Percentiles rank a stretch among this genome's conserved stretches.
These are phyloP conservation scores for Acropora yongei DNA, from an alignment of 64 coral and sea anemone species.

Conservation along the genomic window DNA sequence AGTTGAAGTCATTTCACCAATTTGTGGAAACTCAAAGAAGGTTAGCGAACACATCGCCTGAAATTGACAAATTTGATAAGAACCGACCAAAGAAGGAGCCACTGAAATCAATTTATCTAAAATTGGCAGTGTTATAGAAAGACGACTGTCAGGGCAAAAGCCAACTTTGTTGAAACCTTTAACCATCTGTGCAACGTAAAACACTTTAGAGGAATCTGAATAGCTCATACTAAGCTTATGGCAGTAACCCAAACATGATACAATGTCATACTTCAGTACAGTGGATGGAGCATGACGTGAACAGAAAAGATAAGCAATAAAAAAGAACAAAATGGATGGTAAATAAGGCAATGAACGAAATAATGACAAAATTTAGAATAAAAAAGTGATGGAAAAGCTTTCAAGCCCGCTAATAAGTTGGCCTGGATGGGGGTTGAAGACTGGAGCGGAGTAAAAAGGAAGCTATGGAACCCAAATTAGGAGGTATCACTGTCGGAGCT, in stretches of 20 bases:
- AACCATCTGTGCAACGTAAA: conserved; percentile 32
- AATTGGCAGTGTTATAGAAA: conserved; percentile 67
- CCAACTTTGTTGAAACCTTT: conserved; percentile 63
- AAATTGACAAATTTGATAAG: conserved; percentile 67
- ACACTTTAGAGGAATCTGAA: conserved; percentile 48
- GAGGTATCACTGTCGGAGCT: conserved; percentile 46
- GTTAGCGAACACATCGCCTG: conserved; percentile 59
- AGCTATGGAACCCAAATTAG: conserved; percentile 43
- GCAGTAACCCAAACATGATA: conserved; percentile 40
- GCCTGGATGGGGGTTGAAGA: conserved; percentile 29
- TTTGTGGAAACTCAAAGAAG: conserved; percentile 56
- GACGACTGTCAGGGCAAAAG: conserved; percentile 36
- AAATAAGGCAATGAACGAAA: neutral
- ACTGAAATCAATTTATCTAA: conserved; percentile 20
- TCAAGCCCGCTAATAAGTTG: conserved; percentile 51
- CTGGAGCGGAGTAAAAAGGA: conserved; percentile 8
- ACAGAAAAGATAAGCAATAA: conserved; percentile 43
- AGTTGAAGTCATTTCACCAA: conserved; percentile 57
- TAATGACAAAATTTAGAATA: conserved; percentile 7
- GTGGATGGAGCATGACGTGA: conserved; percentile 39
- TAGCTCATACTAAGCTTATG: neutral
- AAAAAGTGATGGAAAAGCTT: conserved; percentile 26
- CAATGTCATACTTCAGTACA: neutral
- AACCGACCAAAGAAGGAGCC: conserved; percentile 10
- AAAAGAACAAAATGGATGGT: conserved; percentile 12